Evolutionary conservation across 2,113 vertebrate species (phyloP).

Genomic region (Clinocottus analis): DNA sequence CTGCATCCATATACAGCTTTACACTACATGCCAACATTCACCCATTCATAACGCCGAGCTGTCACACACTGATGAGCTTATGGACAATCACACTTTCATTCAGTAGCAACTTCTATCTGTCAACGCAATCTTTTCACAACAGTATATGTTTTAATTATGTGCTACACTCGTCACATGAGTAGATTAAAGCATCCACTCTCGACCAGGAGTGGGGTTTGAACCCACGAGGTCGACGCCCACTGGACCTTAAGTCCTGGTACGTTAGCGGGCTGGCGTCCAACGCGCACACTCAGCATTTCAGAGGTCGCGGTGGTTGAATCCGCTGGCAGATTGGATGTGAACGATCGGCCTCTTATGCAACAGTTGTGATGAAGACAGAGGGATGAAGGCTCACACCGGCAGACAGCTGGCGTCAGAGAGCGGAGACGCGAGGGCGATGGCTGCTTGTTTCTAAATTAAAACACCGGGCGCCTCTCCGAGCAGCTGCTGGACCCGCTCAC

Average conservation of each 20-base stretch:
- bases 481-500: no score
- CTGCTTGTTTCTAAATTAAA: conserved; percentile 40
- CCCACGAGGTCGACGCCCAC: not conserved
- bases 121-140: not conserved
- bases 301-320: conserved; percentile 32
- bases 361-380: conserved; percentile 49
- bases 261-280: not conserved
- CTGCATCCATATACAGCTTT: not conserved
- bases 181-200: not conserved
- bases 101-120: not conserved
- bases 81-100: not conserved
- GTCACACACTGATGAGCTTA: not conserved
- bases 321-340: no score
- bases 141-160: not conserved
- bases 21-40: not conserved
- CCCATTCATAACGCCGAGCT: not conserved
- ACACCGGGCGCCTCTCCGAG: not conserved
- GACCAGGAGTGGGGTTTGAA: not conserved
- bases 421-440: conserved; percentile 5
- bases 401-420: conserved; percentile 23
- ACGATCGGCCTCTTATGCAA: conserved; percentile 41
- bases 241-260: not conserved
- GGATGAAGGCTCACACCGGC: not conserved
- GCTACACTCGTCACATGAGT: not conserved
- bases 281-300: conserved; percentile 52